A percentile compares a stretch with the other conserved stretches of the same genome.
These are phyloP conservation scores for Theonella swinhoei DNA, from an alignment of 37 sponge, comb jelly and placozoan species.

Conservation along the genomic window DNA sequence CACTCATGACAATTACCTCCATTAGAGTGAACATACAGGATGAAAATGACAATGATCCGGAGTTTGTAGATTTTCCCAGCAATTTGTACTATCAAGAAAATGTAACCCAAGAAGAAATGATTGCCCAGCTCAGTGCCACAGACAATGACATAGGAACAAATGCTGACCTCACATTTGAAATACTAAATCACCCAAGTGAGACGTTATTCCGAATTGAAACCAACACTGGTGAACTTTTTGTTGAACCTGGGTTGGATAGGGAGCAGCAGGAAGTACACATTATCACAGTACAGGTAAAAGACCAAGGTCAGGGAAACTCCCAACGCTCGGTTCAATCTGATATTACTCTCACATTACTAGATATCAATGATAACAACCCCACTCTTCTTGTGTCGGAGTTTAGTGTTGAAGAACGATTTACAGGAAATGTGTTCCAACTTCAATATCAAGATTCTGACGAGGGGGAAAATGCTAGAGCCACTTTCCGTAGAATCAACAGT, in stretches of 20 bases:
- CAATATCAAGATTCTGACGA: conserved; percentile 20
- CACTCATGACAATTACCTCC: background rate
- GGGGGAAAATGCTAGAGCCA: conserved; percentile 5
- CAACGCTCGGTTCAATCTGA: background rate
- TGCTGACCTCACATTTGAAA: background rate
- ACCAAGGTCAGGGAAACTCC: conserved; percentile 10
- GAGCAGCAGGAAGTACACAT: conserved; percentile 13
- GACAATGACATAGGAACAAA: conserved; percentile 41
- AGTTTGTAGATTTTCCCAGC: conserved; percentile 37
- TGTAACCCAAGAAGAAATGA: background rate
- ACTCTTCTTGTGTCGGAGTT: conserved; percentile 11
- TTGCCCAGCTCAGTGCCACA: conserved; percentile 2
- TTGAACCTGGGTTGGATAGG: conserved; percentile 15
- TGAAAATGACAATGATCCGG: conserved; percentile 41
- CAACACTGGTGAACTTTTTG: conserved; percentile 3
- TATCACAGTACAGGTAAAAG: conserved; percentile 18
- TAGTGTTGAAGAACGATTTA: conserved; percentile 14
- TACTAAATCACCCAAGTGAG: conserved; percentile 2
- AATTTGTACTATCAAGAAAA: conserved; percentile 15
- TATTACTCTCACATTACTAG: conserved; percentile 13
- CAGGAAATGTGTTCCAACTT: conserved; percentile 10
- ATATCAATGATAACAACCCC: conserved; percentile 67
- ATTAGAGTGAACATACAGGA: conserved; percentile 13
- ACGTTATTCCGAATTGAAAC: background rate
- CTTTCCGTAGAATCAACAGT: background rate